A percentile compares a stretch with the other conserved stretches of the same genome.
phyloP scores from a whole-genome alignment of 2,113 vertebrate species.

The Eupsittula cactorum region DNA sequence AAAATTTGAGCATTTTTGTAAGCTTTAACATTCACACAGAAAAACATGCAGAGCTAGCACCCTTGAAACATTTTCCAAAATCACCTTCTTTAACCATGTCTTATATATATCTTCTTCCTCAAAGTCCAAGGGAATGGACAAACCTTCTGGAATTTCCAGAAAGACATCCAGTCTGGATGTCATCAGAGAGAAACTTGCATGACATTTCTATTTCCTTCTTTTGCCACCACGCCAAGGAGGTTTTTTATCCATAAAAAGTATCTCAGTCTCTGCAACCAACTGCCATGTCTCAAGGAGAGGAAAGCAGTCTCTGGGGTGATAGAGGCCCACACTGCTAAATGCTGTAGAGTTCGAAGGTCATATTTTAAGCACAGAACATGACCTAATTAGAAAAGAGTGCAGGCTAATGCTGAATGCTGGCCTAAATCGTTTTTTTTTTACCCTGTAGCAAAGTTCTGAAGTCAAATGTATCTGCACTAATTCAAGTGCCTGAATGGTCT shows the following conservation, averaged over 20 bases:
- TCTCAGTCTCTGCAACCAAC: background rate
- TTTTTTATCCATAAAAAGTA: background rate
- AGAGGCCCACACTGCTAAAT: background rate
- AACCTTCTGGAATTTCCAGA: background rate
- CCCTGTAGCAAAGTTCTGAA: background rate
- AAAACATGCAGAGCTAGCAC: background rate
- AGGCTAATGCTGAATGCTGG: background rate
- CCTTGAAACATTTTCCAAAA: background rate
- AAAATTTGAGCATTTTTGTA: accelerated
- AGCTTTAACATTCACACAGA: background rate
- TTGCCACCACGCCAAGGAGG: accelerated
- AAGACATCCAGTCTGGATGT: background rate
- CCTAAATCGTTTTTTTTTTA: background rate
- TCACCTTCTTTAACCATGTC: background rate
- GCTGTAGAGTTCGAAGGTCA: background rate
- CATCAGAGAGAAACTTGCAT: background rate
- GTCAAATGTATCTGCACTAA: background rate
- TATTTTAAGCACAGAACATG: background rate
- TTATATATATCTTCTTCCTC: background rate
- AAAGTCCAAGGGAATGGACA: background rate
- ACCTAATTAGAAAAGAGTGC: background rate
- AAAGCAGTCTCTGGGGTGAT: background rate
- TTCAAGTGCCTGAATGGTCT: background rate
- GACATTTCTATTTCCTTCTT: background rate
- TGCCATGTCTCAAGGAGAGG: background rate